phyloP scores from a whole-genome alignment of 2,888 invertebrate species.

The Archaeoteleia sp. region DNA sequence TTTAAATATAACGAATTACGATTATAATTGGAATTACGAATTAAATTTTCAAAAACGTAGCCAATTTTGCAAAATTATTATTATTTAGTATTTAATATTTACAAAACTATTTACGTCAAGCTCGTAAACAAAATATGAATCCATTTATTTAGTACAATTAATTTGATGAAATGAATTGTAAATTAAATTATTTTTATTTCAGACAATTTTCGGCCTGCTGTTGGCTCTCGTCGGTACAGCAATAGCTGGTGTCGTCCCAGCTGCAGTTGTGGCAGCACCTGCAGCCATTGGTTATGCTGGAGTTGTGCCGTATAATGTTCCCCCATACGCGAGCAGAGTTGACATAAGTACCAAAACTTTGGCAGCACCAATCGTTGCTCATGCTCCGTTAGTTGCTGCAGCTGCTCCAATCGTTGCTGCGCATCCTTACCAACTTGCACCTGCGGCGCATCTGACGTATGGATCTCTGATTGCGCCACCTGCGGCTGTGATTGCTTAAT shows the following conservation, averaged over 20 bases:
- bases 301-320: constrained; percentile 79
- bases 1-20: no score
- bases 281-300: constrained; percentile 78
- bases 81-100: no score
- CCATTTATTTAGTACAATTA: no score
- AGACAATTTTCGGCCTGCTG: constrained; percentile 18
- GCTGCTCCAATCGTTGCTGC: constrained; percentile 55
- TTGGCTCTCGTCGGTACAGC: constrained; percentile 2
- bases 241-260: constrained; percentile 60
- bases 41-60: no score
- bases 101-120: no score
- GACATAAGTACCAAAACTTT: constrained; percentile 76
- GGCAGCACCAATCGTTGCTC: constrained; percentile 72
- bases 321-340: constrained; percentile 80
- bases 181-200: constrained; percentile 3
- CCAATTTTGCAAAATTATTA: no score
- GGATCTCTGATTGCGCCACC: not conserved
- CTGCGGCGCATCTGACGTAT: not conserved
- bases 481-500: not conserved
- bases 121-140: no score
- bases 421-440: not conserved
- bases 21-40: no score
- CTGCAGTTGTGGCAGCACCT: constrained; percentile 76
- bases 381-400: constrained; percentile 72
- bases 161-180: not conserved